These are phyloP conservation scores for Phocoena sinus DNA, from an alignment of 2,113 vertebrate genomes.

Conservation along the genomic window DNA sequence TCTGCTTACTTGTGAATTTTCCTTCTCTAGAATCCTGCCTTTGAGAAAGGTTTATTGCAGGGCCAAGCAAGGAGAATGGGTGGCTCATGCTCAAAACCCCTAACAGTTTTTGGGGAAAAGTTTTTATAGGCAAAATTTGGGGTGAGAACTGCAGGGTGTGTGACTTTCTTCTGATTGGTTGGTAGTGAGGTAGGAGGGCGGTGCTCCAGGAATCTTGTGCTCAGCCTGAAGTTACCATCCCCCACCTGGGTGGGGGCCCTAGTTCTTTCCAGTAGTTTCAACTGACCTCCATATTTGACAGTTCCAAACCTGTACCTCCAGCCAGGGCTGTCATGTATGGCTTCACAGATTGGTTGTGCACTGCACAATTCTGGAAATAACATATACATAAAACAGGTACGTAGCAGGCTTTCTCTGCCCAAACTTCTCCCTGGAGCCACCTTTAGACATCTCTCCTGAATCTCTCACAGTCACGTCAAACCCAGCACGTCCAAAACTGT, in stretches of 20 bases:
- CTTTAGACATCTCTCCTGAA: background rate
- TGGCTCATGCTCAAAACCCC: background rate
- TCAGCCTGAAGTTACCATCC: background rate
- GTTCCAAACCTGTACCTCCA: background rate
- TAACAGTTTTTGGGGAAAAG: rapidly evolving
- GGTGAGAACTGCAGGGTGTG: background rate
- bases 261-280: background rate
- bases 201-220: background rate
- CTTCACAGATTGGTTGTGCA: background rate
- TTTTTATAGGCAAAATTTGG: background rate
- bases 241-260: background rate
- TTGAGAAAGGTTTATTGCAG: background rate
- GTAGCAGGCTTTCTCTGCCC: background rate
- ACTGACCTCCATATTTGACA: background rate
- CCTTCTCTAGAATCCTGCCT: background rate
- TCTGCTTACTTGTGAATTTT: background rate
- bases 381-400: background rate
- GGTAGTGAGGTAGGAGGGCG: background rate
- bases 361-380: background rate
- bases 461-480: background rate
- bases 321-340: background rate
- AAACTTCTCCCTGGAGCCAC: background rate
- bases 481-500: background rate
- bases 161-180: background rate
- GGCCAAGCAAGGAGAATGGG: background rate